Percentiles rank a stretch among this genome's conserved stretches.
Conservation (phyloP, 2,888 invertebrate species). For the Carterocephalus palaemon region DNA sequence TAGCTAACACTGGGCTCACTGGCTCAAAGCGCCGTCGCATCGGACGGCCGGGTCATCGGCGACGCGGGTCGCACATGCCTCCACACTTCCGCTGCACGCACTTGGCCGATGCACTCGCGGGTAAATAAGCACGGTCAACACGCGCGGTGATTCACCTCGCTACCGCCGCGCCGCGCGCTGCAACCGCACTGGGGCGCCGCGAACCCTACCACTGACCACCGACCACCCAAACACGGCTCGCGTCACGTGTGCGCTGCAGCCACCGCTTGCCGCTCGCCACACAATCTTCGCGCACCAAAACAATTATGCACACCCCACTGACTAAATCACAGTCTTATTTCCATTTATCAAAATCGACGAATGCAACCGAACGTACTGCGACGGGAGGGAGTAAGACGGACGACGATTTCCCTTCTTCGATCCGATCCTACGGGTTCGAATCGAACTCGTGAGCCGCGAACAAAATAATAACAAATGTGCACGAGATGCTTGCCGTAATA, state of each 20-base stretch:
- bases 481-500: constrained; percentile 75
- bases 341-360: constrained; percentile 51
- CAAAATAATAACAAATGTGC: constrained; percentile 87
- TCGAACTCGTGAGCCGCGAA: constrained; percentile 82
- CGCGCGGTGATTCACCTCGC: constrained; percentile 73
- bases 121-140: constrained; percentile 74
- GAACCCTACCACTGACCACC: constrained; percentile 55
- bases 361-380: constrained; percentile 44
- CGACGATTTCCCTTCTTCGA: constrained; percentile 63
- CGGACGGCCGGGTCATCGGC: constrained; percentile 72
- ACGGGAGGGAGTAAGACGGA: constrained; percentile 58
- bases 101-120: constrained; percentile 69
- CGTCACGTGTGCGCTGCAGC: constrained; percentile 65
- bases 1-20: constrained; percentile 69
- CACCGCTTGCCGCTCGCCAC: constrained; percentile 51
- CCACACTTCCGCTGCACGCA: constrained; percentile 73
- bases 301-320: constrained; percentile 51
- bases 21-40: constrained; percentile 63
- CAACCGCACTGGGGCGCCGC: constrained; percentile 69
- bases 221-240: constrained; percentile 68
- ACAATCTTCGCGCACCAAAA: constrained; percentile 58
- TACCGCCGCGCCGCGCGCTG: constrained; percentile 46
- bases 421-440: constrained; percentile 67
- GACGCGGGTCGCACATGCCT: constrained; percentile 71
- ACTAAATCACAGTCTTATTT: constrained; percentile 54